Evolutionary conservation across 1,140 invertebrate species (phyloP).

Genomic region (Zaprionus tsacasi): DNA sequence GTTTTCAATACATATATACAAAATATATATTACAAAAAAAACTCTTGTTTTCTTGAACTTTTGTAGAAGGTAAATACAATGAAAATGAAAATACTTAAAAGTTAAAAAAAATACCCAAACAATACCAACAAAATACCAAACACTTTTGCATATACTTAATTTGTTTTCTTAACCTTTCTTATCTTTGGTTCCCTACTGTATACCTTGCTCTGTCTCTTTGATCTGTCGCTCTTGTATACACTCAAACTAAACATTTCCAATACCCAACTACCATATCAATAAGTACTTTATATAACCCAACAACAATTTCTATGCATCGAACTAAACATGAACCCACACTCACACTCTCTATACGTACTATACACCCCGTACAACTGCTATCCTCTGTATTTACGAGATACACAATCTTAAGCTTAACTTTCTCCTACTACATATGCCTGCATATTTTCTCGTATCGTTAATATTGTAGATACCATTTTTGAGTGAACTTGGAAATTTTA

Average conservation of each 20-base stretch:
- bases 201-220: conserved; percentile 57
- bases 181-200: conserved; percentile 53
- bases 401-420: conserved; percentile 27
- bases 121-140: conserved; percentile 27
- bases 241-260: conserved; percentile 2
- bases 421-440: conserved; percentile 59
- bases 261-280: neutral
- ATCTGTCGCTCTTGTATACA: conserved; percentile 68
- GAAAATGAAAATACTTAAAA: conserved; percentile 62
- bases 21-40: conserved; percentile 39
- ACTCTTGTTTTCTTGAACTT: conserved; percentile 83
- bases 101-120: conserved; percentile 45
- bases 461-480: conserved; percentile 83
- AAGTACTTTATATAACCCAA: conserved; percentile 23
- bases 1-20: conserved; percentile 76
- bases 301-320: conserved; percentile 41
- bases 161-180: conserved; percentile 42
- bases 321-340: conserved; percentile 4
- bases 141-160: conserved; percentile 75
- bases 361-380: conserved; percentile 29
- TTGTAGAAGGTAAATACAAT: conserved; percentile 83
- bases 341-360: neutral
- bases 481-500: conserved; percentile 36
- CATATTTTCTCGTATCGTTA: conserved; percentile 81
- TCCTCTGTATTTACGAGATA: conserved; percentile 19